Conservation (phyloP, 30 jellyfish, hydroid and myxozoan species). For the Clytia hemisphaerica region DNA sequence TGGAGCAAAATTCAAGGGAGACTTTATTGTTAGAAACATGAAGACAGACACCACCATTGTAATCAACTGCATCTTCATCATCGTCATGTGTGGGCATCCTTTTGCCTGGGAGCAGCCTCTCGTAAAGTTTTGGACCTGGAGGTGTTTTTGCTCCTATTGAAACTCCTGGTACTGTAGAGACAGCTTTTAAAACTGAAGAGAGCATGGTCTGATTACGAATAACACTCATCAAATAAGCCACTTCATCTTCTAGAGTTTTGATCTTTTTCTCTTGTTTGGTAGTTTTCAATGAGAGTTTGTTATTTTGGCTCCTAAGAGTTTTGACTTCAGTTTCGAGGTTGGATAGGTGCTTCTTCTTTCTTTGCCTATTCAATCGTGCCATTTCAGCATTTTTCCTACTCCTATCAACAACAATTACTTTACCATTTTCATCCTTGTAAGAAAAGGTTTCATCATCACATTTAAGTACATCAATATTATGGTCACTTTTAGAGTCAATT, state of each 20-base stretch:
- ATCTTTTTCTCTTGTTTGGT: slow-evolving; percentile 16
- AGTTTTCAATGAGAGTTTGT: slow-evolving; percentile 33
- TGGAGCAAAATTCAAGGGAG: slow-evolving; percentile 54
- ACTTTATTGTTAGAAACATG: slow-evolving; percentile 64
- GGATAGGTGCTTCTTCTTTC: slow-evolving; percentile 62
- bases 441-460: background rate
- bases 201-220: slow-evolving; percentile 56
- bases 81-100: background rate
- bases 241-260: slow-evolving; percentile 33
- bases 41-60: slow-evolving; percentile 57
- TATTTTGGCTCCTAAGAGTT: slow-evolving; percentile 41
- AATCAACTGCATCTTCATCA: background rate
- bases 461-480: background rate
- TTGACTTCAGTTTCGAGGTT: slow-evolving; percentile 69
- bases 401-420: background rate
- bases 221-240: slow-evolving; percentile 41
- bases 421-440: background rate
- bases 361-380: slow-evolving; percentile 70
- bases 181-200: slow-evolving; percentile 55
- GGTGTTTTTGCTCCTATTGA: background rate
- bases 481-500: background rate
- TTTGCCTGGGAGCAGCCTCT: slow-evolving; percentile 4
- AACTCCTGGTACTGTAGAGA: slow-evolving; percentile 54
- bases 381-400: slow-evolving; percentile 54
- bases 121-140: background rate